phyloP scores from a whole-genome alignment of 2,888 invertebrate species.

The Agrotis clavis region DNA sequence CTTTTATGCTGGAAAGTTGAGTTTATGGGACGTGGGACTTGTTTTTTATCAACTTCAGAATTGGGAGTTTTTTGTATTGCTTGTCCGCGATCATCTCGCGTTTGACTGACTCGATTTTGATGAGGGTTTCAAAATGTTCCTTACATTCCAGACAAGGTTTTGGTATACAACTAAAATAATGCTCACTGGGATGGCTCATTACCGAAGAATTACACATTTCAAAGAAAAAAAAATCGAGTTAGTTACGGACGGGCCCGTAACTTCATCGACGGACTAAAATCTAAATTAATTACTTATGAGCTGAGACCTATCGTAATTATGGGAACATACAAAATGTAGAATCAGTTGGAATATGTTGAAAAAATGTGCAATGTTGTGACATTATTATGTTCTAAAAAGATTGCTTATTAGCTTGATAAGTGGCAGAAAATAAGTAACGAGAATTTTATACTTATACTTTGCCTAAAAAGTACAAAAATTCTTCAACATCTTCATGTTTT shows the following conservation, averaged over 20 bases:
- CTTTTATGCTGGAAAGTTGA: constrained; percentile 3
- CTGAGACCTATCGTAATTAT: not conserved
- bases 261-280: not conserved
- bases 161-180: no score
- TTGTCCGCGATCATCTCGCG: no score
- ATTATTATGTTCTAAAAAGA: not conserved
- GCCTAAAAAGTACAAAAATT: constrained; percentile 9
- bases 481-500: not conserved
- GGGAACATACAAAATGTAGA: not conserved
- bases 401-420: constrained; percentile 1
- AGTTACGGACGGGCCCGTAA: no score
- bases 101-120: no score
- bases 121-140: no score
- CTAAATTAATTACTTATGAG: not conserved
- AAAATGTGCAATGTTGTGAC: no score
- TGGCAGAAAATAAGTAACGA: not conserved
- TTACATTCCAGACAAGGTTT: no score
- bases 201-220: no score
- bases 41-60: no score
- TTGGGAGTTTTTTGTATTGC: no score
- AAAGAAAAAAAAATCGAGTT: no score
- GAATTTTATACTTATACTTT: not conserved
- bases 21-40: not conserved
- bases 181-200: no score
- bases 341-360: not conserved